Percentiles rank a stretch among this genome's conserved stretches.
Evolutionary conservation across 2,888 invertebrate species (phyloP).

Genomic region (Anthrax anthrax): DNA sequence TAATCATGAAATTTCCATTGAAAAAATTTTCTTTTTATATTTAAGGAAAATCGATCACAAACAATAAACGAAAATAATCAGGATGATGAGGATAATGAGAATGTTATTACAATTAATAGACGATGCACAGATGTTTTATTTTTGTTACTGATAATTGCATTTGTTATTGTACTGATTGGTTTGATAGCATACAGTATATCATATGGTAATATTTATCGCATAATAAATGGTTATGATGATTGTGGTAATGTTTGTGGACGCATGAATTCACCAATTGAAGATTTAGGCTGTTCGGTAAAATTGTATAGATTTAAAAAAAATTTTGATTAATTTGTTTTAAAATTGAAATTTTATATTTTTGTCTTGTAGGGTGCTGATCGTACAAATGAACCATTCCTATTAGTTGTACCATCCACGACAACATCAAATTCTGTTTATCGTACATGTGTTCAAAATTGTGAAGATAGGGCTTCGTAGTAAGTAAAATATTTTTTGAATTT

Average conservation of each 20-base stretch:
- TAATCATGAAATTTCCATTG: too few relatives aligned
- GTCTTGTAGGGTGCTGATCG: conserved; percentile 11
- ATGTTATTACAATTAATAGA: conserved; percentile 16
- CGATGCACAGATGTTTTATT: conserved; percentile 42
- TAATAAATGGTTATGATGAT: conserved; percentile 47
- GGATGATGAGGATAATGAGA: too few relatives aligned
- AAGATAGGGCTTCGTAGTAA: conserved; percentile 22
- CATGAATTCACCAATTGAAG: conserved; percentile 14
- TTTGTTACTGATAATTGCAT: conserved; percentile 38
- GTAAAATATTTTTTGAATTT: conserved; percentile 5
- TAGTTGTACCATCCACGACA: conserved; percentile 16
- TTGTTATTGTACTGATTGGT: conserved; percentile 30
- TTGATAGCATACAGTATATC: conserved; percentile 34
- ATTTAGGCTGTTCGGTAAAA: conserved; percentile 24
- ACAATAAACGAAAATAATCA: too few relatives aligned
- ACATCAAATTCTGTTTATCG: conserved; percentile 13
- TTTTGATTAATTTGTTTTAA: background rate
- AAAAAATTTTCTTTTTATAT: too few relatives aligned
- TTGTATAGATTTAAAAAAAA: too few relatives aligned
- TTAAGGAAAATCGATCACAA: too few relatives aligned
- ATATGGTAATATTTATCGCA: conserved; percentile 42
- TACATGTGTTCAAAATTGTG: conserved; percentile 27
- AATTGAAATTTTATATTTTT: conserved; percentile 18
- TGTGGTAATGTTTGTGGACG: conserved; percentile 49
- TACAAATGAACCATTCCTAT: conserved; percentile 19